Base-by-base conservation (phyloP, 1,140 invertebrate genomes). In the Stegodyphus dumicola region DNA sequence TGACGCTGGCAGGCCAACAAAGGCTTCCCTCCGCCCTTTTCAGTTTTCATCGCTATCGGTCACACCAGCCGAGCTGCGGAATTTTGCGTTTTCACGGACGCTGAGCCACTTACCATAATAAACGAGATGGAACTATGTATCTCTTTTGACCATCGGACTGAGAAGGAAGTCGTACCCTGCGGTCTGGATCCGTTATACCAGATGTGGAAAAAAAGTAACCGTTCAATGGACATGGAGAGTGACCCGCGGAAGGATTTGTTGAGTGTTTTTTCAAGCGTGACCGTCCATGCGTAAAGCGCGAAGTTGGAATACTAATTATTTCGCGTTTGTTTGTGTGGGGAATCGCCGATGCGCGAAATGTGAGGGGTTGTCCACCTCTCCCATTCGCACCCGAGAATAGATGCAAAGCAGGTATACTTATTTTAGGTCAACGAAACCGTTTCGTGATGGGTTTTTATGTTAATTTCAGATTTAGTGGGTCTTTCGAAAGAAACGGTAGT, bases 261-360 rank as follows among this genome's bases (percentile, higher is more conserved):
- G 66, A 48, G 5, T 69, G 49, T 70, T 79, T 79, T 77, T 77
- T 54, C 17, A 70, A 70, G 77, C 67, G 66, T 70, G 77, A 48
- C 67, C 77, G 77, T 48, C 77, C 67, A 70, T 79, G 77, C 76
- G 76, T 77, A 67, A 60, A 66, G 76, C 49, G 67, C 76, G 67
- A 53, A 70, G 52, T 52, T 79, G 67, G 77, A 79, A 79, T 79
- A 79, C 66, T 79, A 79, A 79, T 79, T 79, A 79, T 79, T 79
- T 53, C 17, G 10, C 73, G 60, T 75, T 18, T 75, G n/a, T 33
- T 33, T 33, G 33, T 33, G 33, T 33, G 33, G 33, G 33, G 33
- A 33, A 33, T 75, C 74, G 76, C 17, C 52, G 33, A 49, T 77
- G 60, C 33, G 33, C 33, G 60, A 64, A 75, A 75, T 52, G 52